Percentiles rank a stretch among this genome's conserved stretches.
Evolutionary conservation across 2,113 vertebrate species (phyloP).

Genomic region (Spermophilus dauricus): DNA sequence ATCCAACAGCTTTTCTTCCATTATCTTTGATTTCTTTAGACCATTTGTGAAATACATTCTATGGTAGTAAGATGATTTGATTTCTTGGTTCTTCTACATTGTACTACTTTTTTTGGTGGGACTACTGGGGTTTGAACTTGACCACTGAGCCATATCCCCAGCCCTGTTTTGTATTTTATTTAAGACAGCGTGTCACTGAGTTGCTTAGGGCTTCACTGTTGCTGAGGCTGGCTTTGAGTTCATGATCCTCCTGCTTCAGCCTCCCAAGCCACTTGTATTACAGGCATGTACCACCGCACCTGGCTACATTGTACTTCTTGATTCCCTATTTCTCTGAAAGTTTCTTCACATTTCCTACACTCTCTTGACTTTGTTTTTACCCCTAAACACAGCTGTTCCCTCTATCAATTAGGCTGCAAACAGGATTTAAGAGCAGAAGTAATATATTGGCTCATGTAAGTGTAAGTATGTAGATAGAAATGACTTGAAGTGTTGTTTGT

Average conservation of each 20-base stretch:
- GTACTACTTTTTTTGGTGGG: background rate
- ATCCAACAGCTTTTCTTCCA: background rate
- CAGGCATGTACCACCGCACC: too few species aligned
- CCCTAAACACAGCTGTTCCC: background rate
- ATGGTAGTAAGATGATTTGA: background rate
- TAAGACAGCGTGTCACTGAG: too few species aligned
- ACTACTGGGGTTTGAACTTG: too few species aligned
- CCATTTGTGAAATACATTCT: constrained; percentile 18
- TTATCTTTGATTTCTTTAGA: constrained; percentile 13
- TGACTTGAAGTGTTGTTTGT: constrained; percentile 30
- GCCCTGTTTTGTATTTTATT: too few species aligned
- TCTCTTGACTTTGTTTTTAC: background rate
- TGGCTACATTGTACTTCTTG: background rate
- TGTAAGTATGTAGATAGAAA: background rate
- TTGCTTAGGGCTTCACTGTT: too few species aligned
- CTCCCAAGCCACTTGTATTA: too few species aligned
- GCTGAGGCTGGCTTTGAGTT: too few species aligned
- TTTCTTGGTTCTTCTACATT: constrained; percentile 37
- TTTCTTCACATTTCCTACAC: background rate
- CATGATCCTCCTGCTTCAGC: too few species aligned
- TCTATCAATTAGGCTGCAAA: constrained; percentile 12
- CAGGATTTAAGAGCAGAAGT: constrained; percentile 14
- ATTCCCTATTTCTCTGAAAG: constrained; percentile 19
- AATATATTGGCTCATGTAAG: background rate
- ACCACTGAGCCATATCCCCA: too few species aligned